Evolutionary conservation across 2,888 invertebrate genomes (phyloP), one percentile per base, ranked within the genome.

Genomic region (Notodonta ziczac): DNA sequence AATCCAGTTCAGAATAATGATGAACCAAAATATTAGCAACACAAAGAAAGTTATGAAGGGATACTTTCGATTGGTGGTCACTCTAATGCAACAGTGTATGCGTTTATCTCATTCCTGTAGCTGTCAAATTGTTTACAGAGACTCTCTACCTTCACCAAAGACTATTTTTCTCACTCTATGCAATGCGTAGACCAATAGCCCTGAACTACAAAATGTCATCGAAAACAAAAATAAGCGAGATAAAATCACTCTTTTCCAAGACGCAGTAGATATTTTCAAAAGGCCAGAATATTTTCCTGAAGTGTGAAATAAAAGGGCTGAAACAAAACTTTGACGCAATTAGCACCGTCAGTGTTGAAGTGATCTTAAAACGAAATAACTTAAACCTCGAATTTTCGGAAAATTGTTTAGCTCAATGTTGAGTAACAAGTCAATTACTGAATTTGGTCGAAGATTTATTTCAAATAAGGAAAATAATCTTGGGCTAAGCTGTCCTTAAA

Each of bases 381-480:
- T 62, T 16, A 56, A 62, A 72, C 63, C 59, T 63, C 60, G 50
- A 39, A 57, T 63, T 57, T 55, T 60, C 50, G 56, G 60, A 42
- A 54, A 69, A 69, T 69, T 63, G 44, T 46, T 54, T 64, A 59
- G 46, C 53, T 50, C 8, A 39, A 32, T 60, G 59, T 72, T 61
- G 44, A 4, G 60, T 61, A 65, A 69, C 55, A 68, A 57, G 46
- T 61, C 65, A 70, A 70, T 65, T 72, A 68, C 59, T 13, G 54
- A 65, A 58, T 58, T 61, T 60, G 65, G 57, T 60, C 35, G 39
- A n/a, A 53, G 32, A 55, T 14, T 16, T 50, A 53, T 46, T 46
- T 48, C n/a, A 61, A 58, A 70, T 39, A 60, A 52, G 10, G 8
- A 5, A 8, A 42, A 9, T 42, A 42, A 42, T 9, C 8, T 42